phyloP scores from a whole-genome alignment of 2,888 invertebrate genomes.

The Pristionchus arcanus region DNA sequence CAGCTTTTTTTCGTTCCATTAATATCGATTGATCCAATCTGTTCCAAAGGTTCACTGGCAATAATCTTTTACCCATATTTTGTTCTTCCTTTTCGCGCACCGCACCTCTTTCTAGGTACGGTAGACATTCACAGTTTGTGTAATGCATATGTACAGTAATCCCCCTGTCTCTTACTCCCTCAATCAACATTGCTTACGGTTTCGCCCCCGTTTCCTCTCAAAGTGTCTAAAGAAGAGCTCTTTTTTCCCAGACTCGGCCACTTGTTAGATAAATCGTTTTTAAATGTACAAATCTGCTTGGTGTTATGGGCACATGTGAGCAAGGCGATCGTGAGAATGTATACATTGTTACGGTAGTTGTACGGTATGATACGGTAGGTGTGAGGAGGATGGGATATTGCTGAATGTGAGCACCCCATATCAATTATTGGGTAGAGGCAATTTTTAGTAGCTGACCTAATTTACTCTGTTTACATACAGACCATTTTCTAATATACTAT shows the following conservation, averaged over 20 bases:
- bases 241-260: not conserved
- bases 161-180: not conserved
- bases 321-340: no score
- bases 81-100: no score
- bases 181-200: not conserved
- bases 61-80: not conserved
- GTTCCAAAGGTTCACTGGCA: conserved; percentile 29
- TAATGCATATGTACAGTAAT: not conserved
- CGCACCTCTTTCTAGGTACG: conserved; percentile 2
- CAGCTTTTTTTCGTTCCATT: no score
- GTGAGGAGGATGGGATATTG: no score
- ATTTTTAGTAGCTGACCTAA: no score
- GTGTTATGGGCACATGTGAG: no score
- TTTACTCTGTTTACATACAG: no score
- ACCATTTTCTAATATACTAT: no score
- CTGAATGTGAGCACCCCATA: no score
- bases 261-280: conserved; percentile 12
- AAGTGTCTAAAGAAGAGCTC: not conserved
- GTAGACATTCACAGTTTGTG: not conserved
- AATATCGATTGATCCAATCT: not conserved
- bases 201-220: not conserved
- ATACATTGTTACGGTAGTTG: no score
- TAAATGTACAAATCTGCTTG: not conserved
- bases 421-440: no score
- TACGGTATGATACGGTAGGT: no score